Evolutionary conservation across 2,888 invertebrate species (phyloP).

Genomic region (Cosmia trapezina): DNA sequence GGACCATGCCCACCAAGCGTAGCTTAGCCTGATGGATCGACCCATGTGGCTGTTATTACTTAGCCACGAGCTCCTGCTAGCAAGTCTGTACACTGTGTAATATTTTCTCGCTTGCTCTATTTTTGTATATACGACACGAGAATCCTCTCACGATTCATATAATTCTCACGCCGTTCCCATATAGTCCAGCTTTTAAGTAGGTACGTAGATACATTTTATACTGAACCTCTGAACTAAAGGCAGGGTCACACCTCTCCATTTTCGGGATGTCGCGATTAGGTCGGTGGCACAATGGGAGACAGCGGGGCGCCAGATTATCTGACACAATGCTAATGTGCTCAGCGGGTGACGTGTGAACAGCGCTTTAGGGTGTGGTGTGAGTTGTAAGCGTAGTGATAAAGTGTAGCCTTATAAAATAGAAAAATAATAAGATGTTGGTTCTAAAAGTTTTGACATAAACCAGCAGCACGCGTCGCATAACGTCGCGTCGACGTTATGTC

Average conservation of each 20-base stretch:
- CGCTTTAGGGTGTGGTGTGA: constrained; percentile 74
- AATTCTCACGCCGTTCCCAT: background rate
- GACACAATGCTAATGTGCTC: constrained; percentile 83
- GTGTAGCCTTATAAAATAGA: too few species aligned
- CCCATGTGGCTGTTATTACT: too few species aligned
- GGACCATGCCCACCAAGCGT: too few species aligned
- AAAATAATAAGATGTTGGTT: too few species aligned
- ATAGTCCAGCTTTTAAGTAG: background rate
- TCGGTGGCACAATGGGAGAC: constrained; percentile 86
- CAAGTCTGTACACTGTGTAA: background rate
- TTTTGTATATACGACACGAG: background rate
- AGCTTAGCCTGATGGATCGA: too few species aligned
- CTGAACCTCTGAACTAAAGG: constrained; percentile 42
- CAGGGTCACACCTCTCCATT: constrained; percentile 40
- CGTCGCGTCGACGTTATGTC: too few species aligned
- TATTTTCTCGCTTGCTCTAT: background rate
- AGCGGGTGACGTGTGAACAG: constrained; percentile 86
- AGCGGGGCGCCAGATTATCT: constrained; percentile 88
- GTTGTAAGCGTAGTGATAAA: constrained; percentile 37
- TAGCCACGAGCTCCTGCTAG: background rate
- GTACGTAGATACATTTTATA: background rate
- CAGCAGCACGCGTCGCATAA: too few species aligned
- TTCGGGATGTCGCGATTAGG: constrained; percentile 79
- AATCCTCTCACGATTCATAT: background rate
- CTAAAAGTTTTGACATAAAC: too few species aligned